Evolutionary conservation across 2,113 vertebrate species (phyloP).

Genomic region (Sinocyclocheilus anophthalmus): DNA sequence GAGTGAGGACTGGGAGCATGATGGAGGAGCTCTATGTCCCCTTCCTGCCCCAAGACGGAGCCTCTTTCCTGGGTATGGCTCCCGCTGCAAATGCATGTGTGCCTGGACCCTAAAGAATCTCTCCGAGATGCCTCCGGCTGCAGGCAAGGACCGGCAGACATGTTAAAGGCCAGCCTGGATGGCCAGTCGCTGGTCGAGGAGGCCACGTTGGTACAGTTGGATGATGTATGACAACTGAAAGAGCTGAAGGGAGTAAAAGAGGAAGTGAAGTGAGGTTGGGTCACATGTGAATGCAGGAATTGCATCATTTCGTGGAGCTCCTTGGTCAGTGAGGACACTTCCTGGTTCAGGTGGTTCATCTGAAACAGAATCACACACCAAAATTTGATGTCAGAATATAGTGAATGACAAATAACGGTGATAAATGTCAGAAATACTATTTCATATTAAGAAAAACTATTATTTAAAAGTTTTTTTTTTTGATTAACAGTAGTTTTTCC

Average conservation of each 20-base stretch:
- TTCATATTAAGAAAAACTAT: not conserved
- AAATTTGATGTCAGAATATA: not conserved
- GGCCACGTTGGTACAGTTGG: constrained; percentile 55
- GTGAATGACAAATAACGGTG: not conserved
- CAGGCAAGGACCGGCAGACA: constrained; percentile 60
- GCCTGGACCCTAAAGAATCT: constrained; percentile 57
- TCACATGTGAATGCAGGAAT: constrained; percentile 78
- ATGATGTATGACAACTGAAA: constrained; percentile 59
- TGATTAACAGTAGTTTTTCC: not conserved
- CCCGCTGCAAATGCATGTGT: constrained; percentile 65
- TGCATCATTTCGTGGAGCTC: constrained; percentile 85
- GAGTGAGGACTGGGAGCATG: constrained; percentile 61
- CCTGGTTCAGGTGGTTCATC: constrained; percentile 87
- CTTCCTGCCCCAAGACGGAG: constrained; percentile 60
- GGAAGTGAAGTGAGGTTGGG: constrained; percentile 62
- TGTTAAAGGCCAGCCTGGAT: constrained; percentile 59
- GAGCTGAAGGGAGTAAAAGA: constrained; percentile 57
- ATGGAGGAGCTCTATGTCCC: constrained; percentile 64
- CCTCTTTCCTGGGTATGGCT: constrained; percentile 64
- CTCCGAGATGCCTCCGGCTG: constrained; percentile 58
- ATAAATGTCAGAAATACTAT: not conserved
- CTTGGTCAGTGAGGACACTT: constrained; percentile 85
- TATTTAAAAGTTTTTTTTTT: not conserved
- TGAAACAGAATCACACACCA: constrained; percentile 58
- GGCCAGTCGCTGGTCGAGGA: constrained; percentile 62